Percentiles rank a stretch among this genome's conserved stretches.
These are phyloP conservation scores for Battus philenor DNA, from an alignment of 1,140 invertebrate species.

Conservation along the genomic window DNA sequence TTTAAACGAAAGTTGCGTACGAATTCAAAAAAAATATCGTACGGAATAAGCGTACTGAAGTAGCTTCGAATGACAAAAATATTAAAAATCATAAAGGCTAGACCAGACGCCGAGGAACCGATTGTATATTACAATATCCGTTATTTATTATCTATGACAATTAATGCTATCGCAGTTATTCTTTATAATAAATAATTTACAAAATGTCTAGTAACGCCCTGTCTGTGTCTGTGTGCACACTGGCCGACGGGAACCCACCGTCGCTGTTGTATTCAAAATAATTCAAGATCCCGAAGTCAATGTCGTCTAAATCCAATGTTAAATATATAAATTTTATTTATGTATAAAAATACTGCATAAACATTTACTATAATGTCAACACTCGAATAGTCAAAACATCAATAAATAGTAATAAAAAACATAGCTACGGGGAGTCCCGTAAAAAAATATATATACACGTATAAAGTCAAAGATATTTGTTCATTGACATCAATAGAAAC, in stretches of 20 bases:
- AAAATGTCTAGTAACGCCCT: slow-evolving; percentile 32
- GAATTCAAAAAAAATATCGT: slow-evolving; percentile 54
- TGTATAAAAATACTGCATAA: not conserved
- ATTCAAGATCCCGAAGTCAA: not conserved
- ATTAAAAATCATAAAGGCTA: slow-evolving; percentile 45
- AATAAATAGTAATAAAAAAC: not conserved
- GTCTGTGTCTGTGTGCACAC: slow-evolving; percentile 18
- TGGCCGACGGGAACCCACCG: not conserved
- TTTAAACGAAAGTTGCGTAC: slow-evolving; percentile 44
- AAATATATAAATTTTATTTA: no score
- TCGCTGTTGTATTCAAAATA: slow-evolving; percentile 2
- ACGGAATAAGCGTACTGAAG: slow-evolving; percentile 69
- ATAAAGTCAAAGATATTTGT: no score
- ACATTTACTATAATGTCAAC: not conserved
- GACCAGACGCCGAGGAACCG: slow-evolving; percentile 48
- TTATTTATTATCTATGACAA: slow-evolving; percentile 26
- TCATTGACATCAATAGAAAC: no score
- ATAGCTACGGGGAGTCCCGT: slow-evolving; percentile 1
- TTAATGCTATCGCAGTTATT: slow-evolving; percentile 24
- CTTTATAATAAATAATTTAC: slow-evolving; percentile 46
- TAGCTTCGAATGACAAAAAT: slow-evolving; percentile 51
- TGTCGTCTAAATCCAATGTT: not conserved
- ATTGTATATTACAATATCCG: slow-evolving; percentile 48
- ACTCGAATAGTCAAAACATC: not conserved
- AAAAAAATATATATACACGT: not conserved